Base-by-base conservation (phyloP, 2,888 invertebrate genomes). In the Sclerodermus sp. region DNA sequence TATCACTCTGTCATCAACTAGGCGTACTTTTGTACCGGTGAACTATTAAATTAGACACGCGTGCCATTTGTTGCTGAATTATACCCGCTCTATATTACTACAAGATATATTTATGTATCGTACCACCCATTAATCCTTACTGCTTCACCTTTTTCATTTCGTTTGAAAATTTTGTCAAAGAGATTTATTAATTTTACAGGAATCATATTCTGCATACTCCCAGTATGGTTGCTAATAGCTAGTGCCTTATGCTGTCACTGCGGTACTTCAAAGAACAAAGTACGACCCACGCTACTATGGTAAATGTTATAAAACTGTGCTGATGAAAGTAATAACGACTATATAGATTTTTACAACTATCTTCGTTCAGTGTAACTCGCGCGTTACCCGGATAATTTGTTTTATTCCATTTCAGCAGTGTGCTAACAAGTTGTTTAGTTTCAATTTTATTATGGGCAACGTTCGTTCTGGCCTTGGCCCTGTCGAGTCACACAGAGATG, bases 401-500 rank as follows among this genome's bases (percentile, higher is more conserved):
- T 39, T 39, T 39, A 12, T 15, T 6, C 13, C 8, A 41, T 62
- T 62, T 47, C 59, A 62, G 62, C 37, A 48, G 45, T 41, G 80
- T 84, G 2, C 75, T 83, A 41, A 79, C 84, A 74, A 79, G 85
- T 62, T 84, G 84, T 66, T 63, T 86, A 45, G 73, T 83, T 37
- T 85, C 87, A 17, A 76, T 86, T 12, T 73, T 82, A 48, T 74
- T 87, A 44, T 88, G 88, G 88, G 68, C 77, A 30, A 76, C 84
- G 55, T 81, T 85, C 55, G 81, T 84, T 45, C 77, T 80, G 10
- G 76, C 83, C 10, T 83, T 88, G 56, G 78, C 86, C 29, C 71
- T 86, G 43, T 84, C 87, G 13, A 86, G 85, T 14, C 87, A 88
- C 67, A 84, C 85, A 13, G 85, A 87, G 77, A 83, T 85, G 49